Conservation (phyloP, 2,797 vertebrate genomes). For the Melopsittacus undulatus region DNA sequence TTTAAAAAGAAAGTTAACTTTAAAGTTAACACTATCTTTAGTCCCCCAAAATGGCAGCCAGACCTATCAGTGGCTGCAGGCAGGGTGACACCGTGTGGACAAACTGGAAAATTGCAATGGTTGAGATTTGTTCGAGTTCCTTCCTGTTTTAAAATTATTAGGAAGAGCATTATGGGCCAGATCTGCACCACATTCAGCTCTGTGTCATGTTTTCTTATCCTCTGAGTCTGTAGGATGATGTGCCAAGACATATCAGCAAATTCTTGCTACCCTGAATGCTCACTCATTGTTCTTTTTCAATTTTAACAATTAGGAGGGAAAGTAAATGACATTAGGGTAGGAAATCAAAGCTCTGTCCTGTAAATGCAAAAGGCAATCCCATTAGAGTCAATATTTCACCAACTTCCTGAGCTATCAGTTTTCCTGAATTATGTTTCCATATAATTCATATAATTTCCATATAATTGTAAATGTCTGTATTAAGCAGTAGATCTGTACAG, state of each 20-base stretch:
- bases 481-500: background rate
- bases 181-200: background rate
- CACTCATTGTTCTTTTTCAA: background rate
- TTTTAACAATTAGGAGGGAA: background rate
- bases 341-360: background rate
- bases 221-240: background rate
- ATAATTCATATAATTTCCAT: background rate
- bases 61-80: background rate
- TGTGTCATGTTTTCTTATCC: background rate
- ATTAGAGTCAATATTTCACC: background rate
- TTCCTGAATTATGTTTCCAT: background rate
- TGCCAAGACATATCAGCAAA: background rate
- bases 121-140: background rate
- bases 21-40: background rate
- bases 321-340: background rate
- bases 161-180: background rate
- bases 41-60: background rate
- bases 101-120: background rate
- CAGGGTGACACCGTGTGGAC: background rate
- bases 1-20: background rate
- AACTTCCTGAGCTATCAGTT: background rate
- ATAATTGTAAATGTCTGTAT: background rate
- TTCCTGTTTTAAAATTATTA: background rate
- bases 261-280: background rate
- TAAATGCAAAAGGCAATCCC: background rate